Base-by-base conservation (phyloP, 2,888 invertebrate genomes). In the Pelosia muscerda region DNA sequence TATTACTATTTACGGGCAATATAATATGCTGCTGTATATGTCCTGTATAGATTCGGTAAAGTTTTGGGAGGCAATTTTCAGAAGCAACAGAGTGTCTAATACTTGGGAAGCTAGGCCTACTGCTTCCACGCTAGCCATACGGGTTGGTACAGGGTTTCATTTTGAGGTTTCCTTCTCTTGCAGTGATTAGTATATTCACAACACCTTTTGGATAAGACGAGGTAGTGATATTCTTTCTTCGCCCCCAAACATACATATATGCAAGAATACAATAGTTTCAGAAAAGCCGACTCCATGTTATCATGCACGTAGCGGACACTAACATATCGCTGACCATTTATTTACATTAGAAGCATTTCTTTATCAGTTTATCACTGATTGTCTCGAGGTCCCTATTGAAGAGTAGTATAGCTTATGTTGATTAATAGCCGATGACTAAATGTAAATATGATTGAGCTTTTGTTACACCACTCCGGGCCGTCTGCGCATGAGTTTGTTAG, bases 321-420 rank as follows among this genome's bases (percentile, higher is more conserved):
- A 92, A 95, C 78, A 92, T 91, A 95, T 95, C 84, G 90, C 84
- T 88, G 87, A 85, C 88, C 90, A 95, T 94, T 94, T 95, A 94
- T 94, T 94, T 94, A 94, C 92, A 95, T 94, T 94, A 94, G 91
- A 85, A 90, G 86, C 92, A 90, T 93, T 94, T 94, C 94, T 93
- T 90, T 93, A 93, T 92, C 91, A 90, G 92, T 93, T 90, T 93
- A 93, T 93, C 92, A 89, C 84, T 85, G 89, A 92, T 94, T 92
- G 92, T 92, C 90, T 90, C 83, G 89, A 85, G 83, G 80, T 77
- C 74, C 79, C 86, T 89, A 88, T 90, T 90, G 88, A 92, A 84
- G 88, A 81, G 82, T 84, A 82, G 73, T 79, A 85, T 82, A 84
- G 81, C 84, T 83, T 81, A 82, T 83, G 76, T 86, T 93, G 94